phyloP scores from a whole-genome alignment of 2,113 vertebrate species.

The Chaenogobius annularis region DNA sequence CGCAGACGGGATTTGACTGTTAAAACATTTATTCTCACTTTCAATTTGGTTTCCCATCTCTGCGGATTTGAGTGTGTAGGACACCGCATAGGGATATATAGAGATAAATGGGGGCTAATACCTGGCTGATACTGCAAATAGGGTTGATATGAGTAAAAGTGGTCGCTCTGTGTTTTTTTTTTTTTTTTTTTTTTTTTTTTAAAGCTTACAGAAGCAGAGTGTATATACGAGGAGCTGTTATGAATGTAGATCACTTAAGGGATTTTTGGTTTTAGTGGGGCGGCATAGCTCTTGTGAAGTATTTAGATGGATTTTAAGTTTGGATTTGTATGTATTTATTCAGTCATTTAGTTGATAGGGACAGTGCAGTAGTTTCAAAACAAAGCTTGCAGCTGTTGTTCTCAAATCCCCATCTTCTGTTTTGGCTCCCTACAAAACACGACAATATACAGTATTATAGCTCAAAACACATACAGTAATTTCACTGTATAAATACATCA shows the following conservation, averaged over 20 bases:
- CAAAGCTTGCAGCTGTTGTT: too few species aligned
- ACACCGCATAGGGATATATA: slow-evolving; percentile 48
- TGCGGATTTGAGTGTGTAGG: slow-evolving; percentile 32
- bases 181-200: slow-evolving; percentile 21
- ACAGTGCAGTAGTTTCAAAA: background rate
- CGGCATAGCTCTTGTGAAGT: background rate
- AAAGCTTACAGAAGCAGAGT: slow-evolving; percentile 12
- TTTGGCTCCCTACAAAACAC: too few species aligned
- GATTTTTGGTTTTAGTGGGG: background rate
- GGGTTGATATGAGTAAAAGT: slow-evolving; percentile 35
- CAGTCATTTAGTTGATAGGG: background rate
- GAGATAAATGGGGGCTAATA: slow-evolving; percentile 46
- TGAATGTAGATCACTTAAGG: slow-evolving; percentile 38
- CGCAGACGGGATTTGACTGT: slow-evolving; percentile 47
- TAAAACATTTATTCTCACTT: slow-evolving; percentile 66
- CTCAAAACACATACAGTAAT: too few species aligned
- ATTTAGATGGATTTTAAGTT: background rate
- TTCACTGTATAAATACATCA: too few species aligned
- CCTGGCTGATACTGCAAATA: slow-evolving; percentile 50
- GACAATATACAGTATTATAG: too few species aligned
- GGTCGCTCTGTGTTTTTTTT: slow-evolving; percentile 14
- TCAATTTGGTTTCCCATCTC: slow-evolving; percentile 57
- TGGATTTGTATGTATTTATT: background rate
- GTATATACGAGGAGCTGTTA: slow-evolving; percentile 4
- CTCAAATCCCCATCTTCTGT: too few species aligned